Evolutionary conservation across 2,797 vertebrate genomes (phyloP).

Genomic region (Artibeus lituratus): DNA sequence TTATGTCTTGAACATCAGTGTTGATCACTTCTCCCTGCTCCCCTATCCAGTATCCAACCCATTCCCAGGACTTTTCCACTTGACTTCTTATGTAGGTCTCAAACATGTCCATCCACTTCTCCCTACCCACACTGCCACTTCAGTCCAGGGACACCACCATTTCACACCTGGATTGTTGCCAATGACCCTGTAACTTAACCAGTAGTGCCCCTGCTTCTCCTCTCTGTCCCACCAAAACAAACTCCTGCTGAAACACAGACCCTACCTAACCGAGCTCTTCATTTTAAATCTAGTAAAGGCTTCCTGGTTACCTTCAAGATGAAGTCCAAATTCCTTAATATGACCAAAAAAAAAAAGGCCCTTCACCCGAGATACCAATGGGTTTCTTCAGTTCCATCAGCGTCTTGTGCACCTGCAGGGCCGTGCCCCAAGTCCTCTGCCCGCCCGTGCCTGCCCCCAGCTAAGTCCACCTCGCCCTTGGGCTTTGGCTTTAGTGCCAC

Average conservation of each 20-base stretch:
- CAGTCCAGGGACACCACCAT: background rate
- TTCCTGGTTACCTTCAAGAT: background rate
- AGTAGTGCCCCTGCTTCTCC: background rate
- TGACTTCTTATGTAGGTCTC: background rate
- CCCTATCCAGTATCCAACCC: background rate
- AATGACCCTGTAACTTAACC: background rate
- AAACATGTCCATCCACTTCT: background rate
- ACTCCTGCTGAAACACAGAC: background rate
- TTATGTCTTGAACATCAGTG: background rate
- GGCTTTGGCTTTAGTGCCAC: background rate
- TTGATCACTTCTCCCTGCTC: background rate
- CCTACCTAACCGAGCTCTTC: background rate
- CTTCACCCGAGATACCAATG: background rate
- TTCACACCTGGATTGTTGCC: background rate
- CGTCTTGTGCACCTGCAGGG: background rate
- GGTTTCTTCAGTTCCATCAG: background rate
- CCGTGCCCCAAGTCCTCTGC: background rate
- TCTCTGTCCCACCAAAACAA: background rate
- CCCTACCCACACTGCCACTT: background rate
- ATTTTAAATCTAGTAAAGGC: conserved; percentile 7
- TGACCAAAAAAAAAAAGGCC: background rate
- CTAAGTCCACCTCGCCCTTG: background rate
- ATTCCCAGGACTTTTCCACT: background rate
- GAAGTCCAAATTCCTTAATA: background rate
- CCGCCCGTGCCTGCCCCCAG: background rate